phyloP scores from a whole-genome alignment of 1,140 invertebrate species.

The Orussus abietinus region DNA sequence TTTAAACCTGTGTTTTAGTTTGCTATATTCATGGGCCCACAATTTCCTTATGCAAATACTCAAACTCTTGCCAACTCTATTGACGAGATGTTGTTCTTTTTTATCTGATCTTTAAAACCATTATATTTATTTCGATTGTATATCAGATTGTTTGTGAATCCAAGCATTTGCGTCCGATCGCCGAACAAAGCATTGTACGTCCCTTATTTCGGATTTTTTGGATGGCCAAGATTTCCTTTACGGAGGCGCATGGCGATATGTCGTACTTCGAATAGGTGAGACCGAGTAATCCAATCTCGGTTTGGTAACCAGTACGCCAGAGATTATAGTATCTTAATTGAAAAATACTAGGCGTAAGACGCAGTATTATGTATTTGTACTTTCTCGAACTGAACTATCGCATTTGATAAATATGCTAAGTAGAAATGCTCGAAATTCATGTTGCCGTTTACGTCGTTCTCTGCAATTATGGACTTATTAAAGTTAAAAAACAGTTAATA shows the following conservation, averaged over 20 bases:
- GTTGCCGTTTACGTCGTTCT: too few species aligned
- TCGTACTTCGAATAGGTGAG: slow-evolving; percentile 45
- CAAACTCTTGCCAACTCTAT: background rate
- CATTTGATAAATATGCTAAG: too few species aligned
- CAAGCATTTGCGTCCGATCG: slow-evolving; percentile 38
- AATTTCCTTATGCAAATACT: background rate
- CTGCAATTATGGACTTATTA: too few species aligned
- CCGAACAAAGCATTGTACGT: slow-evolving; percentile 43
- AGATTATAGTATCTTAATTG: too few species aligned
- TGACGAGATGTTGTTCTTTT: background rate
- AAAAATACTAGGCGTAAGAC: too few species aligned
- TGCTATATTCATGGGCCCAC: background rate
- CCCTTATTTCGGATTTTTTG: slow-evolving; percentile 38
- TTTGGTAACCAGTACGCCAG: slow-evolving; percentile 22
- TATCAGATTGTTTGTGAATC: slow-evolving; percentile 37
- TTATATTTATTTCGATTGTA: slow-evolving; percentile 26
- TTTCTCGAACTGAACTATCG: too few species aligned
- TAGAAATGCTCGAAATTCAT: too few species aligned
- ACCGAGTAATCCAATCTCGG: slow-evolving; percentile 30
- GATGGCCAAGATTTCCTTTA: slow-evolving; percentile 32
- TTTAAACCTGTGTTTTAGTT: too few species aligned
- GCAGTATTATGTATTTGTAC: too few species aligned
- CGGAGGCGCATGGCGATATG: slow-evolving; percentile 31
- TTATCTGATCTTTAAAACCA: slow-evolving; percentile 10
- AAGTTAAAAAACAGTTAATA: too few species aligned